Conservation (phyloP, 2,113 vertebrate genomes). For the Lycaon pictus region DNA sequence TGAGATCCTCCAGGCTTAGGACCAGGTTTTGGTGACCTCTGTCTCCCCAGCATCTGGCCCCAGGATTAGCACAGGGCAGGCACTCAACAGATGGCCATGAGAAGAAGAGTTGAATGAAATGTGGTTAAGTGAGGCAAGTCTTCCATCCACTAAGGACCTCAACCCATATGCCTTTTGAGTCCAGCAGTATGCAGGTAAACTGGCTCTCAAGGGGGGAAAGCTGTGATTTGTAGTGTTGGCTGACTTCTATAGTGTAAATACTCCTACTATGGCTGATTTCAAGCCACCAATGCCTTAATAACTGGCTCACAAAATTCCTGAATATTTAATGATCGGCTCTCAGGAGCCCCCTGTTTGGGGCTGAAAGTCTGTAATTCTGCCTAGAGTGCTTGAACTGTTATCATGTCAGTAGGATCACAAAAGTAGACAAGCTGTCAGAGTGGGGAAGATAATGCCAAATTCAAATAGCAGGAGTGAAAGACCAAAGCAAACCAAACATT, state of each 20-base stretch:
- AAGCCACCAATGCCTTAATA: slow-evolving; percentile 50
- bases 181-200: not conserved
- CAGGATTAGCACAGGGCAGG: slow-evolving; percentile 6
- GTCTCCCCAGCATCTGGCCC: not conserved
- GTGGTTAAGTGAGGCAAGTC: not conserved
- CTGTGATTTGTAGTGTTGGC: not conserved
- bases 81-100: slow-evolving; percentile 46
- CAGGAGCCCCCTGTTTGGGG: not conserved
- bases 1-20: slow-evolving; percentile 35
- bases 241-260: slow-evolving; percentile 38
- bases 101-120: slow-evolving; percentile 54
- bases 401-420: not conserved
- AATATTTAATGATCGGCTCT: not conserved
- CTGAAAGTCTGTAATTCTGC: slow-evolving; percentile 20
- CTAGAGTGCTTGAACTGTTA: not conserved
- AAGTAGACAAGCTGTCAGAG: slow-evolving; percentile 20
- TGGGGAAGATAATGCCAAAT: slow-evolving; percentile 21
- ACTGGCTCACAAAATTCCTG: not conserved
- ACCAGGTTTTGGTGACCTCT: slow-evolving; percentile 54
- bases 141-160: not conserved
- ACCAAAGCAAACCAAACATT: slow-evolving; percentile 55
- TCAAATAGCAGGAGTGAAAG: slow-evolving; percentile 22
- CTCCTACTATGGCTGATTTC: not conserved
- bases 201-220: not conserved
- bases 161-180: slow-evolving; percentile 32